Evolutionary conservation across 2,797 vertebrate species (phyloP), one percentile per base, ranked within the genome.

Genomic region (Peromyscus melanophrys): DNA sequence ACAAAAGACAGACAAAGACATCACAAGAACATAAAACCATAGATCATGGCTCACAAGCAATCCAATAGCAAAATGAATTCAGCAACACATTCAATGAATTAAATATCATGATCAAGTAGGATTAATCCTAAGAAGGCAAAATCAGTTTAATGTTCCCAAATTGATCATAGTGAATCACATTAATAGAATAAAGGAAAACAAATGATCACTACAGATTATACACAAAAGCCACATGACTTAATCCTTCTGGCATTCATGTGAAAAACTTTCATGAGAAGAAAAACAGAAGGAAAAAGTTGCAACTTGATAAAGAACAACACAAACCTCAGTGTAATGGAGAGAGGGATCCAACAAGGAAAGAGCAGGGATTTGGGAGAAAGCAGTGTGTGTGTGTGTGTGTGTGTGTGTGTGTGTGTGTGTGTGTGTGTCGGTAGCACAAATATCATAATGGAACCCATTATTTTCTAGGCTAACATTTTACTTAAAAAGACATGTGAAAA

Each of bases 171-270:
- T 88, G 59, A 8, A 75, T 43, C 4, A 65, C 23, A 63, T 37
- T 65, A 40, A 75, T 23, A 89, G 19, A 89, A 95, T 19, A 63
- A 57, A 90, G 11, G 17, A 81, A 84, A 89, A 73, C 57, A 90
- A 93, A 61, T 61, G 27, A 78, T 83, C 16, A 43, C 59, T 12
- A 77, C 63, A 89, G 82, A 27, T 77, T 52, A 43, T 78, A 4
- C 43, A 81, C 23, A 61, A 84, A 92, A 96, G 55, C 1, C 46
- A 57, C 27, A n/a, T 17, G 34, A 80, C 29, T 65, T 55, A 85
- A 59, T 85, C 29, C 21, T 40, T 81, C 23, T 81, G 16, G 6
- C 34, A 75, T 25, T 88, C 59, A 4, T n/a, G 11, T 57, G 52
- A 89, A 92, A 94, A 63, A 12, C 19, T 37, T 82, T 73, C 17